phyloP scores from a whole-genome alignment of 2,888 invertebrate species.

The Catocala sponsa region DNA sequence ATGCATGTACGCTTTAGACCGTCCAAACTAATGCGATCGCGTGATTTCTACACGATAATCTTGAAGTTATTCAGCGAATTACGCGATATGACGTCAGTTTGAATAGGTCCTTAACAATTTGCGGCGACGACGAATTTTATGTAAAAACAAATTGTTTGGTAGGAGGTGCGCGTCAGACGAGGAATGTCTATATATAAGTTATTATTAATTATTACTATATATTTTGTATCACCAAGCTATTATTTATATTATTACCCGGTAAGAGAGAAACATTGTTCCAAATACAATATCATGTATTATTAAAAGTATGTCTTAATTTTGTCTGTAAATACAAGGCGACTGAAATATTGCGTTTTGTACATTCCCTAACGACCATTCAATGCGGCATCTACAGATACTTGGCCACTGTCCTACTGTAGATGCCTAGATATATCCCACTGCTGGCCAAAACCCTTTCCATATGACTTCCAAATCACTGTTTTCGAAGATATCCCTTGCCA shows the following conservation, averaged over 20 bases:
- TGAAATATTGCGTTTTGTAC: no score
- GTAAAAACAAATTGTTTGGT: constrained; percentile 61
- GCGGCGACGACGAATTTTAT: constrained; percentile 59
- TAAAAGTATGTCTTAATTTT: constrained; percentile 14
- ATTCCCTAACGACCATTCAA: no score
- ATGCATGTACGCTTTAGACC: no score
- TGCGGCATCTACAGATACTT: no score
- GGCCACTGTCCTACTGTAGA: no score
- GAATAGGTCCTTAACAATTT: neutral
- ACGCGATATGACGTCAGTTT: neutral
- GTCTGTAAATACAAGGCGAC: neutral
- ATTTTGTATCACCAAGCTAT: constrained; percentile 82
- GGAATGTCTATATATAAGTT: constrained; percentile 72
- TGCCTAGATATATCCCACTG: no score
- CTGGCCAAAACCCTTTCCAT: no score
- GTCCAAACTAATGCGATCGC: no score
- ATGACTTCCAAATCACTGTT: no score
- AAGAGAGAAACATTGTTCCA: constrained; percentile 78
- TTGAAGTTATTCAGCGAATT: neutral
- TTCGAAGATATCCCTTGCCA: no score
- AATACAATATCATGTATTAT: constrained; percentile 83
- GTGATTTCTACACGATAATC: neutral
- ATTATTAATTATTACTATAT: constrained; percentile 76
- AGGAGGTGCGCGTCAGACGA: constrained; percentile 55
- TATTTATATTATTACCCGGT: constrained; percentile 79